Percentiles rank a stretch among this genome's conserved stretches.
Conservation (phyloP, 2,797 vertebrate genomes). For the Galaxias olidus region DNA sequence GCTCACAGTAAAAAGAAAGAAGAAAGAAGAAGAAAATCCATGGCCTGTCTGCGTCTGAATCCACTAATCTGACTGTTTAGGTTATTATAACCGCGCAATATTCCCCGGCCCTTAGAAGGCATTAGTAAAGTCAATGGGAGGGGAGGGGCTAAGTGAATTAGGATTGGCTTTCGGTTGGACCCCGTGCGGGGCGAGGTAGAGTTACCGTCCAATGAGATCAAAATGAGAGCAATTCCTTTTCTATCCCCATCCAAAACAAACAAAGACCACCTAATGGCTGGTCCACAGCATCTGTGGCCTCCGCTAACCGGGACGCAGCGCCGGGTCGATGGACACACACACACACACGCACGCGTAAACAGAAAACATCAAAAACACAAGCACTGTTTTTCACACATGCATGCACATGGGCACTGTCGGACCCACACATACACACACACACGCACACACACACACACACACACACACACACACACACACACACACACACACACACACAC, state of each 20-base stretch:
- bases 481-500: slow-evolving; percentile 18
- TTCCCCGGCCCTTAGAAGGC: slow-evolving; percentile 81
- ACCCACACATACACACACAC: slow-evolving; percentile 8
- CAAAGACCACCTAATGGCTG: slow-evolving; percentile 84
- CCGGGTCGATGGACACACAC: slow-evolving; percentile 78
- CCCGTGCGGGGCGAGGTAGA: slow-evolving; percentile 80
- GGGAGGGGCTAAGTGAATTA: slow-evolving; percentile 80
- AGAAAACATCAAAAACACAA: too few species aligned
- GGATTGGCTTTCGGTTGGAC: slow-evolving; percentile 78
- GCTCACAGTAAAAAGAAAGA: slow-evolving; percentile 15
- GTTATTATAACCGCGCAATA: slow-evolving; percentile 71
- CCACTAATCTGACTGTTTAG: slow-evolving; percentile 27
- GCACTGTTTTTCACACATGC: too few species aligned
- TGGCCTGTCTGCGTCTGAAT: slow-evolving; percentile 7
- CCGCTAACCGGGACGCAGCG: slow-evolving; percentile 68
- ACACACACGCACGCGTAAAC: slow-evolving; percentile 63
- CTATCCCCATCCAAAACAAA: slow-evolving; percentile 86
- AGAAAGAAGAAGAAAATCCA: slow-evolving; percentile 45
- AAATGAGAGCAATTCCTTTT: slow-evolving; percentile 83
- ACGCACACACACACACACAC: slow-evolving; percentile 15
- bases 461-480: slow-evolving; percentile 15
- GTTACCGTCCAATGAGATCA: slow-evolving; percentile 87
- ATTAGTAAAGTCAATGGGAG: slow-evolving; percentile 77
- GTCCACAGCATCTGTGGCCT: slow-evolving; percentile 79
- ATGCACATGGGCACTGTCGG: not conserved